Base-by-base conservation (phyloP, 2,797 vertebrate genomes). In the Hyperoplus immaculatus region DNA sequence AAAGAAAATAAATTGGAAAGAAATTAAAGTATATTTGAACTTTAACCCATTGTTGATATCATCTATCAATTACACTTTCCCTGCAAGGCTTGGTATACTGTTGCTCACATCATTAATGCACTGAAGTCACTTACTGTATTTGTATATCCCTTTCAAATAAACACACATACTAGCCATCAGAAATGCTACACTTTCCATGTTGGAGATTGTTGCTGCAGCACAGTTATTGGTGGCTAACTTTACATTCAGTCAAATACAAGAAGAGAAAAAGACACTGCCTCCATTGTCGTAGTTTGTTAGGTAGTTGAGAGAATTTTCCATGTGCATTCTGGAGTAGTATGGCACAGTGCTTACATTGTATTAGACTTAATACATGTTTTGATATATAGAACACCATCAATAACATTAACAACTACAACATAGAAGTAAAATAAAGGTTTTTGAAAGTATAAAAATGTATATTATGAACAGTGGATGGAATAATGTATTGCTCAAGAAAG, bases 341-440 rank as follows among this genome's bases (percentile, higher is more conserved):
- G 90, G 93, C 94, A 94, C 94, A 95, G 94, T 95, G 94, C 88
- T 95, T 91, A 90, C 89, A 88, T 93, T 79, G 87, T 93, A 87
- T 89, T 90, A 82, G 86, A 93, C 85, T 82, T 74, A 88, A 94
- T 82, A 94, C 87, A 87, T 87, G 89, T 91, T 78, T 92, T 69
- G 67, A 90, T 88, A 93, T 88, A 88, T 84, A 92, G 86, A 89
- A 93, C 84, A 93, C 79, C 88, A 89, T 87, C 87, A 88, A 89
- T 62, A 92, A 90, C 87, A 87, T 90, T 75, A 80, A 87, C 86
- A 79, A 85, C 80, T 68, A 90, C 88, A 87, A 81, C 90, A 91
- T 86, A 91, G 84, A 91, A 85, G 75, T 79, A 85, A 93, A 91
- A 71, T 39, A 75, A 87, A 81, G 57, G 60, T 56, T 70, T 83